Evolutionary conservation across 2,113 vertebrate genomes (phyloP).

Genomic region (Dryoscopus gambensis): DNA sequence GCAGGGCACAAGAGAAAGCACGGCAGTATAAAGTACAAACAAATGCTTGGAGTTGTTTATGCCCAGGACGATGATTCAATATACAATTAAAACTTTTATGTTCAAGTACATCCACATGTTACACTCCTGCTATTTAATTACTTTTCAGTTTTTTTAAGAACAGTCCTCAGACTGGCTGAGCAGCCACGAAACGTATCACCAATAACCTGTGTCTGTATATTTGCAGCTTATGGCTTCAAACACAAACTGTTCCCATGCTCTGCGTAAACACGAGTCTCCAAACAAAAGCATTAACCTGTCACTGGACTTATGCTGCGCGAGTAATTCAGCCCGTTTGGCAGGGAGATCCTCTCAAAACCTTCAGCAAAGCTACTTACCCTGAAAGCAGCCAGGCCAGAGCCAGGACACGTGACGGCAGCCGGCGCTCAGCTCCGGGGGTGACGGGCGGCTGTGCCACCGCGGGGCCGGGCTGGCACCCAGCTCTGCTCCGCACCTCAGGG

Average conservation of each 20-base stretch:
- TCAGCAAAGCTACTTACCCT: conserved; percentile 46
- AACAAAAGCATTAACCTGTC: not conserved
- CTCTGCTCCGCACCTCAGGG: rapidly evolving
- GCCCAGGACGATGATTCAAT: not conserved
- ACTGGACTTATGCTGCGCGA: not conserved
- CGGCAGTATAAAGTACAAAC: not conserved
- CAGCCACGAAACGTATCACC: not conserved
- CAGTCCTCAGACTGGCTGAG: not conserved
- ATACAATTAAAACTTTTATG: not conserved
- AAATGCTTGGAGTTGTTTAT: not conserved
- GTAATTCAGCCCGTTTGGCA: not conserved
- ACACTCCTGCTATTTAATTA: not conserved
- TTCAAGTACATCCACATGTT: not conserved
- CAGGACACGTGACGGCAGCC: not conserved
- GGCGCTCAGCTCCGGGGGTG: rapidly evolving
- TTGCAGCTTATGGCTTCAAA: not conserved
- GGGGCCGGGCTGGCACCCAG: rapidly evolving
- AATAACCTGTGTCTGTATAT: rapidly evolving
- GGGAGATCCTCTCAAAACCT: not conserved
- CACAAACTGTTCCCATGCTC: not conserved
- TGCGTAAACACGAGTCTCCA: not conserved
- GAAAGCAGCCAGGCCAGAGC: not conserved
- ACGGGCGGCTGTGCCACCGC: not conserved
- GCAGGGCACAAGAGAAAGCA: not conserved
- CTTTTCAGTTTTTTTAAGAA: not conserved